Evolutionary conservation across 2,113 vertebrate genomes (phyloP).

Genomic region (Colius striatus): DNA sequence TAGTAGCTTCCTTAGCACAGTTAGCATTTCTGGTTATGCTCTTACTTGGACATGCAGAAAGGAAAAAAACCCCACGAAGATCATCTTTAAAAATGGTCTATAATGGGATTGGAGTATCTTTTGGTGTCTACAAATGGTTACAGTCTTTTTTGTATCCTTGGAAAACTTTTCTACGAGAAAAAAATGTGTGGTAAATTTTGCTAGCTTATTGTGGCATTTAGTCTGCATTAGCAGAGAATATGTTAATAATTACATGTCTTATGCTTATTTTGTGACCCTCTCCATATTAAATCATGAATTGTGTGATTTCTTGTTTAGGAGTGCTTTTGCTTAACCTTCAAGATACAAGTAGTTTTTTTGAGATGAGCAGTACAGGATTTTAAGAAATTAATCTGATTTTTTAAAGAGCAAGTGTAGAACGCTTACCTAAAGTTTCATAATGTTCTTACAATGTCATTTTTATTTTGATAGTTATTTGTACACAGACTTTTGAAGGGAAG

Average conservation of each 20-base stretch:
- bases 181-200: background rate
- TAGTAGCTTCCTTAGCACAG: background rate
- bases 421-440: background rate
- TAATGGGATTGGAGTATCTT: background rate
- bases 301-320: background rate
- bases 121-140: background rate
- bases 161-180: background rate
- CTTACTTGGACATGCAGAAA: background rate
- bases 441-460: background rate
- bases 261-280: background rate
- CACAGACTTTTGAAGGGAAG: background rate
- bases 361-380: background rate
- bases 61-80: background rate
- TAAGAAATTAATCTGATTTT: background rate
- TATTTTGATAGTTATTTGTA: background rate
- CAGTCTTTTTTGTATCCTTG: background rate
- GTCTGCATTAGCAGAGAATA: background rate
- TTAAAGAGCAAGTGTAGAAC: background rate
- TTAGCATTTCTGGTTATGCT: background rate
- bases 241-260: background rate
- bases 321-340: background rate
- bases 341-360: background rate
- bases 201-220: background rate
- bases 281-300: background rate
- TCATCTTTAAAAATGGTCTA: background rate